Conservation (phyloP, 2,113 vertebrate species). For the Protobothrops flavoviridis region DNA sequence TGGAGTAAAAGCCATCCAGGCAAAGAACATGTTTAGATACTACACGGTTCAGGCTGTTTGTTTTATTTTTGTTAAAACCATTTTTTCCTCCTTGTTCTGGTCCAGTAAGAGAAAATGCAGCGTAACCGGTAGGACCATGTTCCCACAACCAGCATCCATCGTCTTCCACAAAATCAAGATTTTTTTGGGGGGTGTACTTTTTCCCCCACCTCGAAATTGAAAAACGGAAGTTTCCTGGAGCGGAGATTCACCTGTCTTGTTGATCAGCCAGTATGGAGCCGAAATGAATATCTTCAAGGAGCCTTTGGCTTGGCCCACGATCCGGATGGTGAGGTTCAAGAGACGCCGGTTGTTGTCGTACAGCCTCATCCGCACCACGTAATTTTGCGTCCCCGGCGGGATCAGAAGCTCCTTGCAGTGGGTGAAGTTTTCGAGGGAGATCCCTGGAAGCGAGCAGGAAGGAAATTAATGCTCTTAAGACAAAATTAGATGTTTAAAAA, state of each 20-base stretch:
- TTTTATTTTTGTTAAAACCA: not conserved
- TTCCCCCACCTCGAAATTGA: not conserved
- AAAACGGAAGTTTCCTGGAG: not conserved
- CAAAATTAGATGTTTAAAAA: no score
- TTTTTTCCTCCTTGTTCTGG: not conserved
- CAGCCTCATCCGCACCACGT: conserved; percentile 90
- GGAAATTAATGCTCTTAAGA: not conserved
- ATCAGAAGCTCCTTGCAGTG: conserved; percentile 94
- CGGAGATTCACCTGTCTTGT: conserved; percentile 85
- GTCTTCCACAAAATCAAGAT: not conserved
- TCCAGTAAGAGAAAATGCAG: not conserved
- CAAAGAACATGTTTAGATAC: not conserved
- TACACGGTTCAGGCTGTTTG: not conserved
- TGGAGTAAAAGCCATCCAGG: not conserved
- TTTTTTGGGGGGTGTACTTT: not conserved
- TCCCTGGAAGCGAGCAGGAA: conserved; percentile 66
- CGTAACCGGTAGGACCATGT: not conserved
- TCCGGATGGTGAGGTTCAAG: conserved; percentile 90
- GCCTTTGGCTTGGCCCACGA: conserved; percentile 88
- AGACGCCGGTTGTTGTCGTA: conserved; percentile 86
- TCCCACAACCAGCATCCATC: not conserved
- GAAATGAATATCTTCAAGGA: conserved; percentile 92
- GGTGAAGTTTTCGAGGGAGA: conserved; percentile 89
- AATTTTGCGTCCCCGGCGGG: conserved; percentile 94
- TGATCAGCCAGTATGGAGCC: conserved; percentile 93